Conservation (phyloP, 2,888 invertebrate species). For the Phytoseiulus persimilis region DNA sequence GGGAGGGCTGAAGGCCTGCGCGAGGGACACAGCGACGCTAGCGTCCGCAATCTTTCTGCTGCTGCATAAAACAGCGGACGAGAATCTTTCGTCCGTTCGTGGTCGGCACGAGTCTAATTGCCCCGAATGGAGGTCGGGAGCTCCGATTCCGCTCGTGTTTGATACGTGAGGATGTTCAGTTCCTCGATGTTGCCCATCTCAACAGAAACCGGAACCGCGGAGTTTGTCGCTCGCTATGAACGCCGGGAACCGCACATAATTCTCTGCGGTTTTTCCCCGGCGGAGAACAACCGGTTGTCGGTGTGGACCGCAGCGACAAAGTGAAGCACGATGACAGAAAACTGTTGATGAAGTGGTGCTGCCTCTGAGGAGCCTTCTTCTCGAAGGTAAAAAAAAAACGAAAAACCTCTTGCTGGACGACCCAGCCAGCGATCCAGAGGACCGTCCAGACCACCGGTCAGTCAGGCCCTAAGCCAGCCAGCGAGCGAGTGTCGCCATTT, state of each 20-base stretch:
- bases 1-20: background rate
- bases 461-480: conserved; percentile 8
- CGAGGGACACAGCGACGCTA: background rate
- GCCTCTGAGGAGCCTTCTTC: background rate
- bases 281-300: too few species aligned
- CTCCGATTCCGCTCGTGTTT: background rate
- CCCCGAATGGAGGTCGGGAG: background rate
- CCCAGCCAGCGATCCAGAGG: background rate
- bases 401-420: background rate
- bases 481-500: conserved; percentile 9
- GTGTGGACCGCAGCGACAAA: too few species aligned
- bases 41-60: background rate
- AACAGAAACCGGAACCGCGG: too few species aligned
- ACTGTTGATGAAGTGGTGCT: background rate
- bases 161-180: too few species aligned
- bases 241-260: too few species aligned
- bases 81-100: background rate
- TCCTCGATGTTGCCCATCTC: too few species aligned
- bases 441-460: background rate
- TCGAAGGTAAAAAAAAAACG: background rate
- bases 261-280: too few species aligned
- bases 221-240: too few species aligned
- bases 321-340: background rate
- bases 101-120: background rate
- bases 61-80: background rate